These are phyloP conservation scores for Pleuronectes platessa DNA, from an alignment of 2,113 vertebrate genomes.

Conservation along the genomic window DNA sequence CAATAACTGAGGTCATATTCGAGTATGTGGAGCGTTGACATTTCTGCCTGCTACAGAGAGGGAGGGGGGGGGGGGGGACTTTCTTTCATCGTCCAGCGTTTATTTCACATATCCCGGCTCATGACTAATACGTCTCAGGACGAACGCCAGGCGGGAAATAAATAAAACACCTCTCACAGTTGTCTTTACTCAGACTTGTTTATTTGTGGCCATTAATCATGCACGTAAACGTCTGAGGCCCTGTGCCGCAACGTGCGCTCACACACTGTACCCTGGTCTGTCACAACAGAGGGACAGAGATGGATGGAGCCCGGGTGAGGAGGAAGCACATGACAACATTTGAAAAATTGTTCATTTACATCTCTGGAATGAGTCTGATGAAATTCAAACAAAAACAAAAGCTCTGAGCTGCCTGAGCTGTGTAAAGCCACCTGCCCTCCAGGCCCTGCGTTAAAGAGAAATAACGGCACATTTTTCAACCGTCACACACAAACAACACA, in stretches of 20 bases:
- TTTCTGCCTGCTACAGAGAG: conserved; percentile 5
- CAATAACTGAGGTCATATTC: conserved; percentile 77
- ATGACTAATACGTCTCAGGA: conserved; percentile 43
- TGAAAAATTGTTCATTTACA: conserved; percentile 61
- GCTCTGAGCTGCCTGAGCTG: not conserved
- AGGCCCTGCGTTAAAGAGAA: not conserved
- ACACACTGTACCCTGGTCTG: conserved; percentile 7
- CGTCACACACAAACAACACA: too few relatives aligned
- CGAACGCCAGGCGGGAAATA: conserved; percentile 44
- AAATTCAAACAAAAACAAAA: conserved; percentile 50
- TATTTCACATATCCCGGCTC: conserved; percentile 40
- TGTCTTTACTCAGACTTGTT: conserved; percentile 54
- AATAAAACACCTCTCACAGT: conserved; percentile 67
- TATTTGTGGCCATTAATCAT: conserved; percentile 73
- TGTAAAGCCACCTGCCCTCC: conserved; percentile 22
- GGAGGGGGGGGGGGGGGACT: conserved; percentile 39
- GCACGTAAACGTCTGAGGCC: not conserved
- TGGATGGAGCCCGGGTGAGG: conserved; percentile 47
- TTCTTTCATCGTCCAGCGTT: conserved; percentile 60
- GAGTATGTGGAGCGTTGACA: conserved; percentile 65
- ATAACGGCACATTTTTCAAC: too few relatives aligned
- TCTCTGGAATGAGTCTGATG: conserved; percentile 47
- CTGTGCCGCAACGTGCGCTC: not conserved
- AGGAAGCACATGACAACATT: conserved; percentile 61
- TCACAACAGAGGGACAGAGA: conserved; percentile 65